phyloP scores from a whole-genome alignment of 1,140 invertebrate species.

The Caenorhabditis remanei region DNA sequence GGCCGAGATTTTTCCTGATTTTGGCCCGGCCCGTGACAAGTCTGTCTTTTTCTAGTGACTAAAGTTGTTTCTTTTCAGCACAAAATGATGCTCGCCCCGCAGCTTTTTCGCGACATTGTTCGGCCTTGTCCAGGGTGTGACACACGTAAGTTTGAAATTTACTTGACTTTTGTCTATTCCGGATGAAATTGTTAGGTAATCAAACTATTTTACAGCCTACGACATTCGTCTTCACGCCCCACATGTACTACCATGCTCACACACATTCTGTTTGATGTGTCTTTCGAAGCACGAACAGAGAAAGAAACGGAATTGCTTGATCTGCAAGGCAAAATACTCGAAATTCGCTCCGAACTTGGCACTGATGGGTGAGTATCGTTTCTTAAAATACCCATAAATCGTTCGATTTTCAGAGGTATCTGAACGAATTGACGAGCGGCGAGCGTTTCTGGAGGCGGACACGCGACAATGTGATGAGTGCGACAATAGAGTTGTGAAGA shows the following conservation, averaged over 20 bases:
- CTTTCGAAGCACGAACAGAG: slow-evolving; percentile 32
- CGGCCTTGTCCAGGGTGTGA: slow-evolving; percentile 21
- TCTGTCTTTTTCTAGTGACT: no score
- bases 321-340: slow-evolving; percentile 34
- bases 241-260: slow-evolving; percentile 21
- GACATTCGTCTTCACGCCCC: slow-evolving; percentile 35
- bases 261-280: slow-evolving; percentile 46
- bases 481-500: slow-evolving; percentile 14
- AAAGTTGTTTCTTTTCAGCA: not conserved
- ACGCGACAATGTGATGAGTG: slow-evolving; percentile 45
- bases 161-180: not conserved
- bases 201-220: not conserved
- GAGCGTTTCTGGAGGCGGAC: slow-evolving; percentile 3
- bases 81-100: slow-evolving; percentile 28
- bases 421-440: slow-evolving; percentile 9
- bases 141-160: not conserved
- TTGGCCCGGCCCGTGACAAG: no score
- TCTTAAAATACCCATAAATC: not conserved
- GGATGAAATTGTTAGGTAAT: not conserved
- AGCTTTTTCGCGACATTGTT: slow-evolving; percentile 31
- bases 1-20: no score
- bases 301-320: slow-evolving; percentile 10
- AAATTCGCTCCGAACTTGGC: slow-evolving; percentile 40
- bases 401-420: slow-evolving; percentile 22
- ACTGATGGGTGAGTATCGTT: not conserved